These are phyloP conservation scores for Dysidea cf. avara DNA, from an alignment of 37 sponge, comb jelly and placozoan genomes.

Conservation along the genomic window DNA sequence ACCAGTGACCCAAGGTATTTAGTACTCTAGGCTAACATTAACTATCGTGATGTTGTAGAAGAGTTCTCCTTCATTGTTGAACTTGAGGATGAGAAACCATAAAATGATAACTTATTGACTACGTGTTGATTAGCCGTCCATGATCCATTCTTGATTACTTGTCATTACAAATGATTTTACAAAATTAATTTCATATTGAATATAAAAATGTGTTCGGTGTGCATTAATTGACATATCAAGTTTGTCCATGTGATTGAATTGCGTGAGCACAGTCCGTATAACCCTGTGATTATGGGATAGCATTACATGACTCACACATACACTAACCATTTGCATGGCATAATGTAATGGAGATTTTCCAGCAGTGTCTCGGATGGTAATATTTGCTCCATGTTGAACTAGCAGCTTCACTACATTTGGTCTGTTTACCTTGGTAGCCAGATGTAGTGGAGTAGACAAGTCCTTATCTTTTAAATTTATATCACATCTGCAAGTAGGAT, in stretches of 20 bases:
- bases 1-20: constrained; percentile 40
- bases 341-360: constrained; percentile 38
- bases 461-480: constrained; percentile 27
- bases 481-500: constrained; percentile 28
- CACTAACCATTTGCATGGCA: constrained; percentile 30
- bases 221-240: too few relatives aligned
- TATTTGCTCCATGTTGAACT: constrained; percentile 22
- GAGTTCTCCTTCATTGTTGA: constrained; percentile 7
- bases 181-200: too few relatives aligned
- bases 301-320: too few relatives aligned
- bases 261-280: too few relatives aligned
- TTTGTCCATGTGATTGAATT: too few relatives aligned
- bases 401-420: constrained; percentile 3
- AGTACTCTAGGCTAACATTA: too few relatives aligned
- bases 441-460: constrained; percentile 30
- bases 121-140: too few relatives aligned
- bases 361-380: constrained; percentile 8
- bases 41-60: neutral
- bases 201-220: too few relatives aligned
- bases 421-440: constrained; percentile 21
- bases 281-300: too few relatives aligned
- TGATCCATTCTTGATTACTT: too few relatives aligned
- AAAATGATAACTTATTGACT: too few relatives aligned
- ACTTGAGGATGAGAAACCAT: neutral
- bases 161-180: too few relatives aligned